Percentiles rank a stretch among this genome's conserved stretches.
Evolutionary conservation across 2,113 vertebrate species (phyloP).

Genomic region (Chloropsis cyanopogon): DNA sequence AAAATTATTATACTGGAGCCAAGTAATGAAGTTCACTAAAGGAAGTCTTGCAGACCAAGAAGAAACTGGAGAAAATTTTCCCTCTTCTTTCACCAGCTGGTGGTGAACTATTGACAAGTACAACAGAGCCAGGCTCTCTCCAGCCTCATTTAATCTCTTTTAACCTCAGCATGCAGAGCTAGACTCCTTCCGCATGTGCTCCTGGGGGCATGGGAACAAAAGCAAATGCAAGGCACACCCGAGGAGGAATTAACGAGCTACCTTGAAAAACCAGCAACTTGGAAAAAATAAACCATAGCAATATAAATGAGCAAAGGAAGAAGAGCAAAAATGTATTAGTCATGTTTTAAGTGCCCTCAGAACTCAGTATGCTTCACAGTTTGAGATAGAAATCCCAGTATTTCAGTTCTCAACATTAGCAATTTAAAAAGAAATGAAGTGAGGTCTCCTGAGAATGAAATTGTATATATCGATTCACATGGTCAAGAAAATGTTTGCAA

Average conservation of each 20-base stretch:
- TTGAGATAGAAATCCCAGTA: not conserved
- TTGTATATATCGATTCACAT: not conserved
- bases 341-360: not conserved
- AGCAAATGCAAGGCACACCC: not conserved
- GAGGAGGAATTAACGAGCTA: not conserved
- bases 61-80: not conserved
- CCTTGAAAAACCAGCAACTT: not conserved
- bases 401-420: not conserved
- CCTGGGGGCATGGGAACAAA: not conserved
- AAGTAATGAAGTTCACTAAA: not conserved
- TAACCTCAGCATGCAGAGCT: not conserved
- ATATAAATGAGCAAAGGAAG: not conserved
- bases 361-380: not conserved
- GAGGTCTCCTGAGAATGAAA: not conserved
- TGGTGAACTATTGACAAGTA: not conserved
- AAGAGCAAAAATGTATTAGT: not conserved
- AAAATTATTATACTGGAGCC: not conserved
- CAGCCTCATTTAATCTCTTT: not conserved
- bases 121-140: not conserved
- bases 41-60: not conserved
- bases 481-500: not conserved
- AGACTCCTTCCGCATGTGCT: not conserved
- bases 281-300: not conserved
- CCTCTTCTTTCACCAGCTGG: not conserved
- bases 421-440: not conserved